Conservation (phyloP, 2,113 vertebrate species). For the Syngnathus floridae region DNA sequence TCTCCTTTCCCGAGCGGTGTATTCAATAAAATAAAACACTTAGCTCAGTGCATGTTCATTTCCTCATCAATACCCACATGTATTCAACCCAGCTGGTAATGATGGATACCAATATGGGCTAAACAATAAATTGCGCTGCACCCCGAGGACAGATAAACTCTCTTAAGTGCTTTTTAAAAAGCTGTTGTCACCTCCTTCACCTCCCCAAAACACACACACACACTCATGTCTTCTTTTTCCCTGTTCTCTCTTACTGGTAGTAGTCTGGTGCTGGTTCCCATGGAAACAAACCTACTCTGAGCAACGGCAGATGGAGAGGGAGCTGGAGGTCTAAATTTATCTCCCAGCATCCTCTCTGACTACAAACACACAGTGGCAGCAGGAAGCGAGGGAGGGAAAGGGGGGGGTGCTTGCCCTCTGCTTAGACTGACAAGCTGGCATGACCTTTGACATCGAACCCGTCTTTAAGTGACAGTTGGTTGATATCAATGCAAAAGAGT, state of each 20-base stretch:
- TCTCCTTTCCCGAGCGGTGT: constrained; percentile 11
- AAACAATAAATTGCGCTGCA: constrained; percentile 48
- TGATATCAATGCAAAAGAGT: background rate
- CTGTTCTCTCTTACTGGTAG: constrained; percentile 56
- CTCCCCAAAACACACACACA: constrained; percentile 15
- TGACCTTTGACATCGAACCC: constrained; percentile 47
- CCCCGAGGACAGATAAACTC: constrained; percentile 46
- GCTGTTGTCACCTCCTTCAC: constrained; percentile 35
- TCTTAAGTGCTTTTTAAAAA: constrained; percentile 46
- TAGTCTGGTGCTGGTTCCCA: constrained; percentile 73
- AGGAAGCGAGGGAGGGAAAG: constrained; percentile 60
- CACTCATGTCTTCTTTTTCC: constrained; percentile 17
- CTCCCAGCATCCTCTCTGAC: constrained; percentile 75
- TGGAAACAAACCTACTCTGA: constrained; percentile 77
- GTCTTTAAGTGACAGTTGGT: constrained; percentile 1
- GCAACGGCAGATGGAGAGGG: constrained; percentile 76
- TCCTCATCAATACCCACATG: constrained; percentile 42
- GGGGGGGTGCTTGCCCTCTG: constrained; percentile 50
- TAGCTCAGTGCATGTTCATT: constrained; percentile 20
- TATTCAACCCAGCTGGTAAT: constrained; percentile 35
- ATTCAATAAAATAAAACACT: constrained; percentile 25
- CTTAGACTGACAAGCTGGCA: constrained; percentile 46
- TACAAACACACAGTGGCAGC: constrained; percentile 66
- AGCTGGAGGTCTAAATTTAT: constrained; percentile 79
- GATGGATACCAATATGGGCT: constrained; percentile 39